Base-by-base conservation (phyloP, 2,113 vertebrate genomes). In the Oceanites oceanicus region DNA sequence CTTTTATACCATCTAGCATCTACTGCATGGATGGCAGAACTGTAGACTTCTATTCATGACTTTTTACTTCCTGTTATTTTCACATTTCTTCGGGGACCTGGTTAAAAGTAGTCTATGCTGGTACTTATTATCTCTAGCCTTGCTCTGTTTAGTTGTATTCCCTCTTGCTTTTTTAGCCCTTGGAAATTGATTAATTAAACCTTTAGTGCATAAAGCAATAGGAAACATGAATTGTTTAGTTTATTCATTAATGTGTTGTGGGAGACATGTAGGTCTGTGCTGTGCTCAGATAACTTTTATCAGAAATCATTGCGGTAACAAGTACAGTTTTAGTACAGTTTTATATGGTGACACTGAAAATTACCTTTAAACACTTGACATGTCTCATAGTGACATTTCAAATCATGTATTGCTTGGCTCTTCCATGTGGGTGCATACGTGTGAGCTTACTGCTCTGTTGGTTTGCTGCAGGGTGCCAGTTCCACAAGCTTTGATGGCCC, bases 161-260 rank as follows among this genome's bases (percentile, higher is more conserved):
- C 83, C 86, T 95, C 63, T 56, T 94, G 78, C 79, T 96, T 83
- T 96, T 86, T 87, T 94, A 95, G 90, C 77, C 21, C 44, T 62
- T 87, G 75, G 40, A 96, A 84, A 92, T n/a, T 92, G 84, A 77
- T 95, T 97, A 86, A 89, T 97, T 96, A 95, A 96, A 91, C 59
- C 92, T 86, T 82, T 56, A 66, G 16, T 32, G 12, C 67, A 38
- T 92, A 79, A 86, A 92, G 66, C 58, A 92, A 55, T 67, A 70
- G 91, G 36, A 90, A 81, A 72, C 55, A 72, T 4, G 7, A 86
- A 62, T 79, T 86, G 56, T 73, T 70, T 77, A 18, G 38, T 68
- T 87, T 82, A 68, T 94, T 96, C 80, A 80, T 92, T 89, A 95
- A 40, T 77, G 59, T 80, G 61, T 59, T 89, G 53, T 81, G 90